Base-by-base conservation (phyloP, 2,797 vertebrate genomes). In the Lepilemur septentrionalis region DNA sequence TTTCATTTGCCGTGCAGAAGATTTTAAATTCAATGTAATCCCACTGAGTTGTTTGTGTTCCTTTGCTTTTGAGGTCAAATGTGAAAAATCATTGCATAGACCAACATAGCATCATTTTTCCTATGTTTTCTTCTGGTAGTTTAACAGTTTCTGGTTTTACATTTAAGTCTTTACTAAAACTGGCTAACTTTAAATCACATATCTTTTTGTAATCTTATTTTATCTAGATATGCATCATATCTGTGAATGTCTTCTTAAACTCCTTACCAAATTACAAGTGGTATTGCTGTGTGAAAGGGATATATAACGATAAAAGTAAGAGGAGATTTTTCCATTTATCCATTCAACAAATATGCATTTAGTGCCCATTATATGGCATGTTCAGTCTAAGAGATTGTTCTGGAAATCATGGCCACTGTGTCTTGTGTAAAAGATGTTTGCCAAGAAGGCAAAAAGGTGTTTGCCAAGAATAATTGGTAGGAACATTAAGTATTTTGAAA, bases 341-440 rank as follows among this genome's bases (percentile, higher is more conserved):
- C 15, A 90, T 94, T 91, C 23, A 78, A 95, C 14, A 82, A 63
- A 72, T 92, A 50, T 20, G 8, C 25, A 75, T 52, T 94, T 89
- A 85, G 41, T 78, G 23, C 5, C 48, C 32, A 57, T 7, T 81
- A 14, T 70, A 57, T 89, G 48, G 2, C 50, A 85, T 7, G 23
- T 55, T 95, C 25, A 55, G 5, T 70, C 67, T 85, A 48, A 70
- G n/a, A 65, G 8, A 35, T 57, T 73, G 2, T 73, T 69, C 32
- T 92, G 20, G n/a, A 50, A 41, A 82, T 93, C 41, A 90, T 72
- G 48, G 20, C 12, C 28, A 67, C 20, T 91, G 4, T 38, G 63
- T 57, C 7, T 22, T n/a, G 13, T 32, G 7, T 83, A 57, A 61
- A 30, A 52, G 22, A 46, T 38, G 15, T 78, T 89, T 86, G 14